These are phyloP conservation scores for Digitonthophagus gazella DNA, from an alignment of 2,888 invertebrate genomes.

Conservation along the genomic window DNA sequence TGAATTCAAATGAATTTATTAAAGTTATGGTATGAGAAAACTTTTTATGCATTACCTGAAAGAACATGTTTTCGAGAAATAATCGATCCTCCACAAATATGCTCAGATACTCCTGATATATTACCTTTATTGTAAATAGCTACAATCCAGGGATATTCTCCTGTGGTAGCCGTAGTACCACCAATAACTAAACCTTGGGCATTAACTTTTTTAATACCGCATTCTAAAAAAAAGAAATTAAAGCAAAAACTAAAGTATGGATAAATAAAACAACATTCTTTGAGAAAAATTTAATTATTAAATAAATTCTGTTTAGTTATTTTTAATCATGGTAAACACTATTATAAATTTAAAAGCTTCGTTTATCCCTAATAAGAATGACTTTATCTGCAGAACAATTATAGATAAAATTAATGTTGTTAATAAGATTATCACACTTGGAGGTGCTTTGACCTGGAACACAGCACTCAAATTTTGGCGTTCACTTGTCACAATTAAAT, in stretches of 20 bases:
- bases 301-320: not conserved
- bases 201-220: constrained; percentile 18
- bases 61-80: constrained; percentile 19
- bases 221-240: constrained; percentile 12
- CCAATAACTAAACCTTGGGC: constrained; percentile 8
- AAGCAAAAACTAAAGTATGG: not conserved
- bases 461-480: not conserved
- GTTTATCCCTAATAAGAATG: not conserved
- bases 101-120: too few species aligned
- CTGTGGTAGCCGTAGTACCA: constrained; percentile 5
- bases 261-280: too few species aligned
- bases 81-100: constrained; percentile 24
- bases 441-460: not conserved
- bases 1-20: not conserved
- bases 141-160: constrained; percentile 25
- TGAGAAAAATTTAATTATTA: not conserved
- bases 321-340: constrained; percentile 6
- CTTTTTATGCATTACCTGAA: constrained; percentile 23
- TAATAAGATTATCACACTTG: not conserved
- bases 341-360: constrained; percentile 5
- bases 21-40: not conserved
- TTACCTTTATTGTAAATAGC: constrained; percentile 16
- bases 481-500: constrained; percentile 11
- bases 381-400: not conserved
- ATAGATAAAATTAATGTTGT: not conserved